phyloP scores from a whole-genome alignment of 2,888 invertebrate genomes.

The Heliconius ethilla region DNA sequence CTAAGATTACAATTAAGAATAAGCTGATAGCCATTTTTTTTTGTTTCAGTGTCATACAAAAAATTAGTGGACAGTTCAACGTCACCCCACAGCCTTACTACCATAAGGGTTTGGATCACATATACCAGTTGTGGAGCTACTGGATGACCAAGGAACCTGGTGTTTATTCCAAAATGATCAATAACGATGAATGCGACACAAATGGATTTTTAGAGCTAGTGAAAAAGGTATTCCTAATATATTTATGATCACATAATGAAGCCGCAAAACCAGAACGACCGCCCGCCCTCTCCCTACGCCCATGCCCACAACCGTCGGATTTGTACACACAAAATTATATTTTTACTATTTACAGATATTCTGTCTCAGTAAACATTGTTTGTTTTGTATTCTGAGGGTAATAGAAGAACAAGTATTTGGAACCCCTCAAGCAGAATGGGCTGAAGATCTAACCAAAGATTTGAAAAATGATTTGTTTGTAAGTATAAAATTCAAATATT shows the following conservation, averaged over 20 bases:
- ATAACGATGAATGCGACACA: constrained; percentile 80
- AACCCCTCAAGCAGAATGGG: constrained; percentile 82
- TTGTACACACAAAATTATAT: not conserved
- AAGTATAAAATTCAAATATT: constrained; percentile 62
- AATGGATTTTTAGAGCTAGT: constrained; percentile 77
- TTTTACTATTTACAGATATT: constrained; percentile 60
- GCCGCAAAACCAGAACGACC: not conserved
- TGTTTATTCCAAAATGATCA: constrained; percentile 83
- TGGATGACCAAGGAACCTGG: constrained; percentile 88
- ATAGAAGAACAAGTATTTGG: constrained; percentile 84
- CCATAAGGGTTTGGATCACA: constrained; percentile 78
- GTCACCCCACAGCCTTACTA: constrained; percentile 58
- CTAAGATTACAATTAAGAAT: not conserved
- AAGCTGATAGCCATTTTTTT: not conserved
- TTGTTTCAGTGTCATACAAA: constrained; percentile 58
- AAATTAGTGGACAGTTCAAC: constrained; percentile 54
- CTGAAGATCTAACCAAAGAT: constrained; percentile 81
- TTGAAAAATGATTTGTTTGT: constrained; percentile 85
- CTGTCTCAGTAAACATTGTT: constrained; percentile 83
- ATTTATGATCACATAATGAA: not conserved
- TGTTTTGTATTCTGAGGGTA: constrained; percentile 85
- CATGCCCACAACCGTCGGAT: too few species aligned
- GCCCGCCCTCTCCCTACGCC: too few species aligned
- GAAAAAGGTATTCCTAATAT: constrained; percentile 73
- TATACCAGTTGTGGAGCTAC: constrained; percentile 87